phyloP scores from a whole-genome alignment of 2,888 invertebrate genomes.

The Exephanes ischioxanthus region DNA sequence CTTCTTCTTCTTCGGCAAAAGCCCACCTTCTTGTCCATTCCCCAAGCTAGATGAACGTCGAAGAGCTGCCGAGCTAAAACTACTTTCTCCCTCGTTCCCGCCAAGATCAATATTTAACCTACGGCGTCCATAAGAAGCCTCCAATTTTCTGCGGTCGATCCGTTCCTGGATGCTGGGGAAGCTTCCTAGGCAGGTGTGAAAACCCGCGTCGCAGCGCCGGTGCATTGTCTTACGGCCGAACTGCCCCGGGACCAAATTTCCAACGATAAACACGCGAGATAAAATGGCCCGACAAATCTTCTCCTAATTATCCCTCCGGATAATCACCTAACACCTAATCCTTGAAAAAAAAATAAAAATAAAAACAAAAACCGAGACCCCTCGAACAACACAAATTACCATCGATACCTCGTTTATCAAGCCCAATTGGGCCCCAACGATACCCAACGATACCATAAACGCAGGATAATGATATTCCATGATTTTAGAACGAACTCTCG shows the following conservation, averaged over 20 bases:
- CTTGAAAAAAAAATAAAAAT: conserved; percentile 24
- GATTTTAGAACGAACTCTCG: background rate
- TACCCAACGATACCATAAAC: conserved; percentile 17
- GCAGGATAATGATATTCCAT: background rate
- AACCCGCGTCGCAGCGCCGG: conserved; percentile 59
- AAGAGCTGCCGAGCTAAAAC: conserved; percentile 4
- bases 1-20: conserved; percentile 27
- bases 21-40: conserved; percentile 18
- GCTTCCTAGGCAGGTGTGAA: conserved; percentile 76
- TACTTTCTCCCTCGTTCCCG: conserved; percentile 25
- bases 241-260: background rate
- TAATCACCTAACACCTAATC: conserved; percentile 52
- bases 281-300: conserved; percentile 60
- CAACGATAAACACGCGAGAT: conserved; percentile 46
- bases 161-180: conserved; percentile 34
- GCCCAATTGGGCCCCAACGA: conserved; percentile 21
- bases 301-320: conserved; percentile 64
- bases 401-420: conserved; percentile 61
- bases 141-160: conserved; percentile 39
- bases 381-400: conserved; percentile 46
- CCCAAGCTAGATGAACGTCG: background rate
- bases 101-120: conserved; percentile 61
- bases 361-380: conserved; percentile 29
- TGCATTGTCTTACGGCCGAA: conserved; percentile 68
- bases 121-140: conserved; percentile 31